Base-by-base conservation (phyloP, 2,113 vertebrate species). In the Triplophysa siluroides region DNA sequence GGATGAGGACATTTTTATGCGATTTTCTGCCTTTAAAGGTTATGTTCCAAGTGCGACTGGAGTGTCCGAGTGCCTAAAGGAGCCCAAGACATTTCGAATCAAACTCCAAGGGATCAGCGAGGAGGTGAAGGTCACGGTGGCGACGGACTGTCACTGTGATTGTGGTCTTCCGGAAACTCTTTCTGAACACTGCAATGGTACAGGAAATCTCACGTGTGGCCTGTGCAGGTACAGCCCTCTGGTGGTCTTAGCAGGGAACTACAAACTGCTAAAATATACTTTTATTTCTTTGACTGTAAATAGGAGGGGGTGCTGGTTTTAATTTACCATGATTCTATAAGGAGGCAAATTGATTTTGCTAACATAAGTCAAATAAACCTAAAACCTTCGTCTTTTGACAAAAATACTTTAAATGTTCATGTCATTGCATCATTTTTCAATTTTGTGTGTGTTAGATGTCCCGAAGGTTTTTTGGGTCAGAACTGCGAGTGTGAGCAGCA, bases 61-160 rank as follows among this genome's bases (percentile, higher is more conserved):
- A 61, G 86, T 86, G 1, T 81, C 84, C 1, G 5, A 12, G 1
- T 93, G 91, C 85, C 84, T 92, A n/a, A 47, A 64, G 19, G 77
- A 78, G 11, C 0, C 73, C 6, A 68, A 91, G 54, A 80, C 24
- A 11, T 86, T 95, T 43, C 75, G 85, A 61, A 90, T 91, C n/a
- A 86, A 83, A 68, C 67, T 88, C 11, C 90, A 92, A 14, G 94
- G 94, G 66, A 92, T 94, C 79, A 87, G 82, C 0, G 94, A 95
- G 72, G 89, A 90, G 72, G 75, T 95, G 76, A 87, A 38, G 11
- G 83, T 94, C 63, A 86, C 87, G 7, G 10, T 94, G 64, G 54
- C 85, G 5, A 92, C 90, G 0, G 10, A 89, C 33, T 95, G 94
- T 67, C 60, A 88, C 2, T 95, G 94, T 78, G 45, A 90, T 3